These are phyloP conservation scores for Onychorhynchus coronatus DNA, from an alignment of 2,113 vertebrate species.

Conservation along the genomic window DNA sequence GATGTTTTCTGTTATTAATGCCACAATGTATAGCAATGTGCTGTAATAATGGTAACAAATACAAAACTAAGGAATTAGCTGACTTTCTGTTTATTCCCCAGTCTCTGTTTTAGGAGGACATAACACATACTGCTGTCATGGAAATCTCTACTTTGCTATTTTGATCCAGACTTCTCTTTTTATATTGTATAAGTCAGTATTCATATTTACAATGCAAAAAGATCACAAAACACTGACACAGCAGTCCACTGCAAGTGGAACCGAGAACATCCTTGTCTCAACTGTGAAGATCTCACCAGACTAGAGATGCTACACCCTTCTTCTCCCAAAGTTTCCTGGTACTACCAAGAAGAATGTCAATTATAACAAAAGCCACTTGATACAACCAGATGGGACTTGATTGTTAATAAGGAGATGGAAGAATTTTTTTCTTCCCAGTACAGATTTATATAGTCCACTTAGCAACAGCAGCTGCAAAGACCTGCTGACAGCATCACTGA, in stretches of 20 bases:
- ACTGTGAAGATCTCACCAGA: neutral
- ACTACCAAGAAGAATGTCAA: neutral
- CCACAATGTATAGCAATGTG: neutral
- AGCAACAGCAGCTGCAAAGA: neutral
- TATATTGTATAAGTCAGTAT: neutral
- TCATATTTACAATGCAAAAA: neutral
- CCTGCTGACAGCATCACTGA: neutral
- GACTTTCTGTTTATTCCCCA: neutral
- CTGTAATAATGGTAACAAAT: neutral
- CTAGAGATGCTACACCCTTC: rapidly evolving
- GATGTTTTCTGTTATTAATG: neutral
- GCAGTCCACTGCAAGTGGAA: neutral
- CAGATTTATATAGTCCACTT: neutral
- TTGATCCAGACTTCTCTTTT: neutral
- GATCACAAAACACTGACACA: neutral
- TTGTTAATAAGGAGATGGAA: neutral
- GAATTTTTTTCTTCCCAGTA: neutral
- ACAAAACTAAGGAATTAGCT: neutral
- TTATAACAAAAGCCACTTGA: neutral
- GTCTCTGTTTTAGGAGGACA: neutral
- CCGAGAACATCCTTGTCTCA: neutral
- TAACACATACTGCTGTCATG: neutral
- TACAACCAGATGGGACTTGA: neutral
- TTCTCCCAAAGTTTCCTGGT: neutral
- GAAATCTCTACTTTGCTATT: neutral